Evolutionary conservation across 2,113 vertebrate genomes (phyloP).

Genomic region (Cryptomyrus ogoouensis): DNA sequence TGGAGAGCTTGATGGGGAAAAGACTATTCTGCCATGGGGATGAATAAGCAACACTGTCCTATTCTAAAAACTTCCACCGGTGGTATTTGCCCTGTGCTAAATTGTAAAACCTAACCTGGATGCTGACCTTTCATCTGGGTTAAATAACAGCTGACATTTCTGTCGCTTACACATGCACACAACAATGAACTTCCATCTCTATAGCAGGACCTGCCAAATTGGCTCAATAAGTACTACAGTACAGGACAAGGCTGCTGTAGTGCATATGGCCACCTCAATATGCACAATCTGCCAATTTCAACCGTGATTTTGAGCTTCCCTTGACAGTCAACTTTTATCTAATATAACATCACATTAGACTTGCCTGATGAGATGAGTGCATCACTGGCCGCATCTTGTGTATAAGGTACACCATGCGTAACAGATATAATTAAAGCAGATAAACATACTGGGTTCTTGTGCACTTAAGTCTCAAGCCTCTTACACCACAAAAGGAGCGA

Average conservation of each 20-base stretch:
- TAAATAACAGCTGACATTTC: not conserved
- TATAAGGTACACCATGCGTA: not conserved
- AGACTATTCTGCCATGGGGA: not conserved
- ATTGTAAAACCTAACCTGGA: not conserved
- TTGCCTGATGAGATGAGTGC: not conserved
- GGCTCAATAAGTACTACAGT: not conserved
- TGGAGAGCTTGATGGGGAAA: not conserved
- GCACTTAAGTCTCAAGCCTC: constrained; percentile 8
- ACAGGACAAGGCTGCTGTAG: not conserved
- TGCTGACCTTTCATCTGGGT: not conserved
- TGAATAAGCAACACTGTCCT: not conserved
- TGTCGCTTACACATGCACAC: not conserved
- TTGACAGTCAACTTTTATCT: not conserved
- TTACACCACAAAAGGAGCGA: not conserved
- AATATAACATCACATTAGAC: not conserved
- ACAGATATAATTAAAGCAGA: not conserved
- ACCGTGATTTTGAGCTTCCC: not conserved
- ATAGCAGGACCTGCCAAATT: not conserved
- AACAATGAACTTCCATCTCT: not conserved
- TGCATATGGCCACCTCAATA: not conserved
- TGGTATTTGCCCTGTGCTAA: constrained; percentile 1
- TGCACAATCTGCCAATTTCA: not conserved
- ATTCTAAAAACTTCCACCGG: not conserved
- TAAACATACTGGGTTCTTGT: not conserved
- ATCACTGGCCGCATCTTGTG: not conserved